Evolutionary conservation across 2,888 invertebrate species (phyloP).

Genomic region (Spicauda simplicius): DNA sequence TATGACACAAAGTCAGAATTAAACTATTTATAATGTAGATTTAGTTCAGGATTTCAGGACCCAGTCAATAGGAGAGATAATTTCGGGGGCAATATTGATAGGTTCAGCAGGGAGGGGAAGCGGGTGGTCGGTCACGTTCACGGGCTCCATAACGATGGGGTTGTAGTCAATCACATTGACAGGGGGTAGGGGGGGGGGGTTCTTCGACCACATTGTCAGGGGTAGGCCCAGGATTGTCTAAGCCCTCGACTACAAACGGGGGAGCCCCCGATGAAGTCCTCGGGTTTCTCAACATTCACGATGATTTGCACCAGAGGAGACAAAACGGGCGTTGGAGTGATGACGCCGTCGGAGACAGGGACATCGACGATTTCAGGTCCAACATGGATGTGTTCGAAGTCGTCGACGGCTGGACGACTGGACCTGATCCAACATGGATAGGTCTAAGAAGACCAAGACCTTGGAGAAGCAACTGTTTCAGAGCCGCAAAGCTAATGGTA

Average conservation of each 20-base stretch:
- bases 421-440: too few relatives aligned
- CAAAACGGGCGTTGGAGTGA: slow-evolving; percentile 29
- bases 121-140: slow-evolving; percentile 32
- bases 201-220: too few relatives aligned
- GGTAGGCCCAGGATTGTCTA: slow-evolving; percentile 12
- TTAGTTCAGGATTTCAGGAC: too few relatives aligned
- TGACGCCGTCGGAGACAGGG: slow-evolving; percentile 13
- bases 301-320: slow-evolving; percentile 50
- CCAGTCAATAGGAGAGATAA: too few relatives aligned
- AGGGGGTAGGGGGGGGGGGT: too few relatives aligned
- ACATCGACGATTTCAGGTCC: slow-evolving; percentile 41
- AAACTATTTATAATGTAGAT: too few relatives aligned
- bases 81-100: too few relatives aligned
- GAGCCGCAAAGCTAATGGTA: slow-evolving; percentile 50
- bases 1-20: too few relatives aligned
- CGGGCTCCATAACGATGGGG: not conserved
- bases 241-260: slow-evolving; percentile 35
- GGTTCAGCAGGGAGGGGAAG: too few relatives aligned
- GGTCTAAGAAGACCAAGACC: slow-evolving; percentile 38
- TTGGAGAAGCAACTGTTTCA: slow-evolving; percentile 47
- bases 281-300: slow-evolving; percentile 38
- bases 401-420: too few relatives aligned
- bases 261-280: slow-evolving; percentile 34
- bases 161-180: slow-evolving; percentile 37
- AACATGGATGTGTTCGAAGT: too few relatives aligned